A percentile compares a stretch with the other conserved stretches of the same genome.
Evolutionary conservation across 2,797 vertebrate genomes (phyloP).

Genomic region (Cossypha heuglini): DNA sequence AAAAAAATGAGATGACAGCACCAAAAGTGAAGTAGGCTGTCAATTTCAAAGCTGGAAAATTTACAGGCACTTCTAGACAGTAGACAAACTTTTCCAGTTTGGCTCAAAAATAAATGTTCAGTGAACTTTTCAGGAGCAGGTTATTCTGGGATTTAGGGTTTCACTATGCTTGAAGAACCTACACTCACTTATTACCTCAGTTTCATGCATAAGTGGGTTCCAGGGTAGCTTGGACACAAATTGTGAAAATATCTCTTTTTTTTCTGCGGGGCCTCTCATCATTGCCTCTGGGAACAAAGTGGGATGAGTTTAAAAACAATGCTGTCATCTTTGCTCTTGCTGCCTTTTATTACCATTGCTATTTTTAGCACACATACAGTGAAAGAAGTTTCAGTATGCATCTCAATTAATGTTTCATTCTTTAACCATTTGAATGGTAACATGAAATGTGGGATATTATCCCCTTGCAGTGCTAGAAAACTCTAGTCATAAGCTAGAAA

Average conservation of each 20-base stretch:
- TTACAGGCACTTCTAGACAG: neutral
- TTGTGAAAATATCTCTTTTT: neutral
- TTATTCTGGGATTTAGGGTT: neutral
- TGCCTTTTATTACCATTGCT: neutral
- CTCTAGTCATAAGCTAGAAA: neutral
- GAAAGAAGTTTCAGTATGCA: neutral
- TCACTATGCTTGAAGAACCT: neutral
- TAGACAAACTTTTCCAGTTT: neutral
- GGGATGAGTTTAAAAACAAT: neutral
- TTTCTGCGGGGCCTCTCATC: neutral
- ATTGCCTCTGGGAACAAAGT: neutral
- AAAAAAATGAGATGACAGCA: neutral
- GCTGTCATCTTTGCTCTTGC: neutral
- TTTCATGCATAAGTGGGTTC: neutral
- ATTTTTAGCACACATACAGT: neutral
- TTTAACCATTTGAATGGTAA: neutral
- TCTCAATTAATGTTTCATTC: neutral
- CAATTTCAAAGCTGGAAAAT: neutral
- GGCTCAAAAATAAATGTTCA: neutral
- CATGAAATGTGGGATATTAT: neutral
- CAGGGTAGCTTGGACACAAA: neutral
- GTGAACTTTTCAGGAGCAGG: neutral
- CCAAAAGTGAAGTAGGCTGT: neutral
- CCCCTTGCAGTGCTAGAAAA: neutral
- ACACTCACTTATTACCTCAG: neutral